A percentile compares a stretch with the other conserved stretches of the same genome.
phyloP scores from a whole-genome alignment of 2,797 vertebrate species.

The Pipistrellus pipistrellus region DNA sequence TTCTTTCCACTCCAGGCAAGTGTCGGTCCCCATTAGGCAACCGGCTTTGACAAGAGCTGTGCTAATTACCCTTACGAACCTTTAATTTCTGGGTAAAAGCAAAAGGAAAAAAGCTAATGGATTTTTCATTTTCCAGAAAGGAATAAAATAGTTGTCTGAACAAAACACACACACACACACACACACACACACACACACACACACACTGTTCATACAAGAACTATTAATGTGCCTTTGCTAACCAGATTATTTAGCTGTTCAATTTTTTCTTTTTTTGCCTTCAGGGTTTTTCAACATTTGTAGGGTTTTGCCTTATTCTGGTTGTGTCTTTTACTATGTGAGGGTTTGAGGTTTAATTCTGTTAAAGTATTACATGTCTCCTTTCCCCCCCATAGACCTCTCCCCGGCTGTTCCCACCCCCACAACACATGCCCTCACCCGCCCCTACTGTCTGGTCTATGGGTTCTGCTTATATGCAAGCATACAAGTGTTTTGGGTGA shows the following conservation, averaged over 20 bases:
- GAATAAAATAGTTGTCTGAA: slow-evolving; percentile 61
- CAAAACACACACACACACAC: not conserved
- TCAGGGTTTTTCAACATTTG: not conserved
- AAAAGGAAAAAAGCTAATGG: slow-evolving; percentile 68
- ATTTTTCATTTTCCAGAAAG: slow-evolving; percentile 79
- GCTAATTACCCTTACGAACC: slow-evolving; percentile 78
- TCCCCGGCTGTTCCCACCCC: too few relatives aligned
- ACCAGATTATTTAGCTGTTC: slow-evolving; percentile 36
- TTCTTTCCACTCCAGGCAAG: slow-evolving; percentile 50
- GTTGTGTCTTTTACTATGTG: not conserved
- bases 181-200: not conserved
- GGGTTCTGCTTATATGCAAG: too few relatives aligned
- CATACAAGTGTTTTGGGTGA: too few relatives aligned
- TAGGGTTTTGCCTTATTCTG: slow-evolving; percentile 40
- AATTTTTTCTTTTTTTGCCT: slow-evolving; percentile 26
- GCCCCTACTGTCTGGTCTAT: too few relatives aligned
- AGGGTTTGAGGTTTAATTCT: not conserved
- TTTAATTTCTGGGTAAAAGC: slow-evolving; percentile 78
- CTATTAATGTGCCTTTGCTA: slow-evolving; percentile 53
- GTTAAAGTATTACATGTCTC: too few relatives aligned
- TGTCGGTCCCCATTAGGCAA: slow-evolving; percentile 68
- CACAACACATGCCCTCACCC: too few relatives aligned
- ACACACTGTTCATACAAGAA: slow-evolving; percentile 14
- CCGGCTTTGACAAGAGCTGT: slow-evolving; percentile 63
- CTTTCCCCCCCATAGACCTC: too few relatives aligned